Base-by-base conservation (phyloP, 2,797 vertebrate species). In the Neoniphon sammara region DNA sequence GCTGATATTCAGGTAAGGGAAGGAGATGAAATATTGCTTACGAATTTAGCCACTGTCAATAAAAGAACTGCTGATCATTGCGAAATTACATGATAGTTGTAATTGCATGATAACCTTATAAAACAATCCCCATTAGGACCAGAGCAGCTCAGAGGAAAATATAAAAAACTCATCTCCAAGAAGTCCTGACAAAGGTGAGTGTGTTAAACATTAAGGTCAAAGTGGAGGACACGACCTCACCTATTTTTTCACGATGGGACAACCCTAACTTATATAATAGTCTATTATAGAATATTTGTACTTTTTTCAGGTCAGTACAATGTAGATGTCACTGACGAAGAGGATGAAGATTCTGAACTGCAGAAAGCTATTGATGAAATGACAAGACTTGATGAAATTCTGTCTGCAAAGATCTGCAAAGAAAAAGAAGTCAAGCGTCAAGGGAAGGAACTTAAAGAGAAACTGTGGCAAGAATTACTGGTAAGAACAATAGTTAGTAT, bases 391-490 rank as follows among this genome's bases (percentile, higher is more conserved):
- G 97, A 98, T 86, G 89, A 89, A 82, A 89, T 97, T 72, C 81
- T 98, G 80, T 83, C 90, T 86, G 86, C 88, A 77, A 93, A 77
- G 80, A 83, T 77, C 58, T 59, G 68, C 25, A 94, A 88, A 83
- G 95, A 95, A 91, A 95, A 86, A 87, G 87, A 94, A 87, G 78
- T 95, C 78, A 96, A 94, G 88, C 93, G 86, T 64, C 92, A 93
- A 91, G 92, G 95, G 59, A 91, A 86, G 87, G 93, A 95, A 78
- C 86, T 95, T 80, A 94, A 93, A 88, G 84, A 85, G 70, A 93
- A 93, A 83, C 89, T 98, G 30, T 97, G 95, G 95, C 87, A 94
- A 74, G 94, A 96, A 64, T 87, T 97, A 66, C 84, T 93, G 95
- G 97, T 97, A 91, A 80, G 88, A 46, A 84, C 9, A 66, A 0